Base-by-base conservation (phyloP, 1,140 invertebrate species). In the Neodiprion virginianus region DNA sequence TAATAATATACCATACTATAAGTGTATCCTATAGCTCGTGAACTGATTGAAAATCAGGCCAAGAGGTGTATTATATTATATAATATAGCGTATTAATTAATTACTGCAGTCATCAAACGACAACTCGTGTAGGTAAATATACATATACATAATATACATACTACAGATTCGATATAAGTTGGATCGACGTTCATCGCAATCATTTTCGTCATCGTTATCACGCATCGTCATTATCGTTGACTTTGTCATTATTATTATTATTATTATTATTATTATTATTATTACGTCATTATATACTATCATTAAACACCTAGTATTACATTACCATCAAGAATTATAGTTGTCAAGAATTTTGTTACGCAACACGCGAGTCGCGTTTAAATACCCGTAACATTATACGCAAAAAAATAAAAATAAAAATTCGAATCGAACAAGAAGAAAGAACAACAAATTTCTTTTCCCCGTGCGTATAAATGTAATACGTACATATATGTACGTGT, bases 101-200 rank as follows among this genome's bases (percentile, higher is more conserved):
- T 61, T 61, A 61, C 53, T 40, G n/a, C 53, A 61, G 53, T 61
- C 53, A 61, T 61, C 53, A 61, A 61, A 61, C 53, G 53, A 61
- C 53, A 61, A 17, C 28, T 40, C 11, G n/a, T 17, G 11, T 61
- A 61, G 53, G 53, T 61, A 5, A 61, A 14, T 14, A 61, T 3
- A 61, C 8, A 61, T 14, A 61, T 61, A 61, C 8, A 61, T 61
- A 61, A 61, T 14, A 61, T 61, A 61, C n/a, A 61, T 61, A 61
- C n/a, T 61, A 61, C n/a, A 61, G 53, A 61, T 61, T 40, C 28
- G 28, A 12, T 12, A 61, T 61, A 17, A 61, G 53, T 61, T 61
- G 53, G 28, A 40, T 40, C 28, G 28, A 40, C 2, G 5, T 40
- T 40, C 28, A 40, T 40, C 28, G 5, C 5, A 40, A 40, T 40